A percentile compares a stretch with the other conserved stretches of the same genome.
Evolutionary conservation across 2,113 vertebrate genomes (phyloP).

Genomic region (Girardinichthys multiradiatus): DNA sequence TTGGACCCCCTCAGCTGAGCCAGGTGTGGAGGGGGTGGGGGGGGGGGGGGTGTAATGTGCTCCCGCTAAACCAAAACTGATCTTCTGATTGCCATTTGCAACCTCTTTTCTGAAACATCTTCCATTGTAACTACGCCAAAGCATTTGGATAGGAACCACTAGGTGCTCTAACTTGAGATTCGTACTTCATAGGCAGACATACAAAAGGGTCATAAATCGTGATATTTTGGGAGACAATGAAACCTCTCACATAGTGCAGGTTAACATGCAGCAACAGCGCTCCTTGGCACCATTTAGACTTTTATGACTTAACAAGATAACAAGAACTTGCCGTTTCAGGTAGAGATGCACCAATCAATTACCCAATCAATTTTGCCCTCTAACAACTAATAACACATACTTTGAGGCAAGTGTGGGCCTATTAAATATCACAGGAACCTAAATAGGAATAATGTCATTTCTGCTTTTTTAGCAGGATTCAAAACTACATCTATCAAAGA

Average conservation of each 20-base stretch:
- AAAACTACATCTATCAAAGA: too few relatives aligned
- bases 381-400: background rate
- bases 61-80: slow-evolving; percentile 35
- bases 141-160: slow-evolving; percentile 58
- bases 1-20: slow-evolving; percentile 10
- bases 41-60: background rate
- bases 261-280: slow-evolving; percentile 82
- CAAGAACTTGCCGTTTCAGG: slow-evolving; percentile 66
- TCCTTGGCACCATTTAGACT: slow-evolving; percentile 77
- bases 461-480: too few relatives aligned
- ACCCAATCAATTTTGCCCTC: background rate
- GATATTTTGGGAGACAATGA: slow-evolving; percentile 78
- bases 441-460: too few relatives aligned
- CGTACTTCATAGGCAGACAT: too few relatives aligned
- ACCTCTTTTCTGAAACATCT: slow-evolving; percentile 43
- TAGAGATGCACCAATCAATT: slow-evolving; percentile 38
- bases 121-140: slow-evolving; percentile 47
- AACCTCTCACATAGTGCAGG: slow-evolving; percentile 76
- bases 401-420: too few relatives aligned
- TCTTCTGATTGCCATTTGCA: slow-evolving; percentile 43
- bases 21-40: background rate
- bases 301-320: slow-evolving; percentile 69
- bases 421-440: too few relatives aligned
- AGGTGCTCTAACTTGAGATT: slow-evolving; percentile 62
- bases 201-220: too few relatives aligned